Evolutionary conservation across 2,113 vertebrate species (phyloP).

Genomic region (Nycticebus coucang): DNA sequence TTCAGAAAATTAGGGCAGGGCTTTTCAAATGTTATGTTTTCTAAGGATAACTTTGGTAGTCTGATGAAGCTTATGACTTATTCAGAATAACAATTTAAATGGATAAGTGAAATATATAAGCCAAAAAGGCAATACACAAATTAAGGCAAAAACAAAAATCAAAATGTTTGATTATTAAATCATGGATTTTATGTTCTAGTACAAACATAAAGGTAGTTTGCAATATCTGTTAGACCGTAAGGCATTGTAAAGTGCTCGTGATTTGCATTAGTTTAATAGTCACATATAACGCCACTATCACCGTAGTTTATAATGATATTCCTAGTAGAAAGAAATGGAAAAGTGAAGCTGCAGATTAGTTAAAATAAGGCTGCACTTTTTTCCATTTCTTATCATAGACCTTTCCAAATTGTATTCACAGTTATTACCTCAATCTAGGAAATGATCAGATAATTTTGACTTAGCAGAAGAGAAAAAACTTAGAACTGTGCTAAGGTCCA

Average conservation of each 20-base stretch:
- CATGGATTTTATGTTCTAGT: background rate
- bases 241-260: background rate
- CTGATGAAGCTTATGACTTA: background rate
- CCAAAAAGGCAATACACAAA: background rate
- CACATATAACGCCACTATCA: background rate
- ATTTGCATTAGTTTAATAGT: background rate
- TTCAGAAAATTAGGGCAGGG: accelerated
- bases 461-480: background rate
- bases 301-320: background rate
- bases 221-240: background rate
- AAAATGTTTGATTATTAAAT: background rate
- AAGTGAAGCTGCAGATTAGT: background rate
- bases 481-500: background rate
- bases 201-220: background rate
- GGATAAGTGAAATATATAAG: background rate
- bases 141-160: background rate
- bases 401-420: background rate
- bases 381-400: background rate
- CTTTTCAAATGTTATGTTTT: background rate
- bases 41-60: background rate
- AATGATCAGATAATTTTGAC: background rate
- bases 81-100: background rate
- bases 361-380: background rate
- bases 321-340: background rate
- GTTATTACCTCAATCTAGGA: background rate